Evolutionary conservation across 2,797 vertebrate genomes (phyloP).

Genomic region (Gymnodraco acuticeps): DNA sequence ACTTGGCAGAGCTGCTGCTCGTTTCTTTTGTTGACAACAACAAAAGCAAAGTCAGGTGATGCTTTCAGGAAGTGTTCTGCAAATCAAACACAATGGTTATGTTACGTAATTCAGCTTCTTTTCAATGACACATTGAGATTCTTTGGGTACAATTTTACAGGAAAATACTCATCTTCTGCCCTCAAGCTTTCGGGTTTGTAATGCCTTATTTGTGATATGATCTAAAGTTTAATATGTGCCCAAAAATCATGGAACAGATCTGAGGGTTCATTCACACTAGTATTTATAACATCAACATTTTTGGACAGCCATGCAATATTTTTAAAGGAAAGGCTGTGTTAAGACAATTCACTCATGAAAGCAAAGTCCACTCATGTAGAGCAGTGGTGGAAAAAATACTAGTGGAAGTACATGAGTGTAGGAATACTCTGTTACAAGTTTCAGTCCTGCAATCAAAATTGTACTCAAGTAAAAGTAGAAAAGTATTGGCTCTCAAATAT

Average conservation of each 20-base stretch:
- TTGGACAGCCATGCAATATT: not conserved
- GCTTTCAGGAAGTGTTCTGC: not conserved
- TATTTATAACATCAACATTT: not conserved
- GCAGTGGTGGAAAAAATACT: too few relatives aligned
- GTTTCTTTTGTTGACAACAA: conserved; percentile 31
- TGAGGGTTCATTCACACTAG: not conserved
- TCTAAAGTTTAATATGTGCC: not conserved
- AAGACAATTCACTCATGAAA: not conserved
- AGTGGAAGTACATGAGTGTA: too few relatives aligned
- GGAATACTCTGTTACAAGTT: too few relatives aligned
- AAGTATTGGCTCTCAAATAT: too few relatives aligned
- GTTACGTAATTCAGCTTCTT: not conserved
- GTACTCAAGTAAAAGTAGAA: too few relatives aligned
- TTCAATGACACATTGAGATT: not conserved
- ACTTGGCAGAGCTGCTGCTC: conserved; percentile 36
- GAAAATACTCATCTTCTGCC: not conserved
- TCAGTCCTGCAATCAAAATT: too few relatives aligned
- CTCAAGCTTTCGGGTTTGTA: not conserved
- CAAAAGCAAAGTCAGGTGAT: conserved; percentile 31
- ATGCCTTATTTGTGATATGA: not conserved
- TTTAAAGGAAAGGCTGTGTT: not conserved
- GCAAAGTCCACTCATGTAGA: not conserved
- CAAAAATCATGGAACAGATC: not conserved
- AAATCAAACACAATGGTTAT: not conserved
- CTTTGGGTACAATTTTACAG: not conserved